These are phyloP conservation scores for Marasmarcha lunaedactyla DNA, from an alignment of 2,888 invertebrate species.

Conservation along the genomic window DNA sequence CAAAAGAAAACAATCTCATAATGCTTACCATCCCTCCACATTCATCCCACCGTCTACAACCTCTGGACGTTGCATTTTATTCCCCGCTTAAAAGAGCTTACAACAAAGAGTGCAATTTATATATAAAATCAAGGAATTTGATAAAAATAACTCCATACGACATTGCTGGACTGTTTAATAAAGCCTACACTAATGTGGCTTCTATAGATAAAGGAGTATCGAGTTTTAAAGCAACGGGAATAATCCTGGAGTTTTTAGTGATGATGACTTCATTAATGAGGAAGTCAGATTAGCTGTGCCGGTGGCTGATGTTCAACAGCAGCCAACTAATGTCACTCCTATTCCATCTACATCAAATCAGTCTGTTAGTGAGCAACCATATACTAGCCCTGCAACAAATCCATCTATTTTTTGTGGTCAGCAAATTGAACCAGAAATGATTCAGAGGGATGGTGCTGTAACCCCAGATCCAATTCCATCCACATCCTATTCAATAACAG, in stretches of 20 bases:
- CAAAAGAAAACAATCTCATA: background rate
- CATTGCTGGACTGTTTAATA: conserved; percentile 14
- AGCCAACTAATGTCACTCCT: conserved; percentile 4
- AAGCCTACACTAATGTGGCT: conserved; percentile 13
- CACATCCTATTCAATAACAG: background rate
- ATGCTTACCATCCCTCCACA: background rate
- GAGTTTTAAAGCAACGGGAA: conserved; percentile 18
- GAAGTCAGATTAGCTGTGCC: background rate
- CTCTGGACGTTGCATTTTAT: conserved; percentile 20
- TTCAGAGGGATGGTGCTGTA: background rate
- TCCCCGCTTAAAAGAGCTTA: conserved; percentile 17
- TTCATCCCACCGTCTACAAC: conserved; percentile 13
- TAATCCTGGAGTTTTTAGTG: conserved; percentile 19
- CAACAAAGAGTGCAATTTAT: conserved; percentile 22
- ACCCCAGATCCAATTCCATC: background rate
- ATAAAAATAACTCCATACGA: conserved; percentile 17
- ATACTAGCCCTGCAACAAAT: too few species aligned
- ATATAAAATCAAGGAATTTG: conserved; percentile 18
- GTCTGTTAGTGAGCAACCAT: background rate
- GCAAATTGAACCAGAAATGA: background rate
- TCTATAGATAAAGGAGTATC: conserved; percentile 6
- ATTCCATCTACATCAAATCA: conserved; percentile 8
- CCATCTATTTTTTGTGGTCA: too few species aligned
- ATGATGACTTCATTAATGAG: conserved; percentile 10
- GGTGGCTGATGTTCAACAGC: conserved; percentile 1